Evolutionary conservation across 2,797 vertebrate species (phyloP).

Genomic region (Fistularia tabacaria): DNA sequence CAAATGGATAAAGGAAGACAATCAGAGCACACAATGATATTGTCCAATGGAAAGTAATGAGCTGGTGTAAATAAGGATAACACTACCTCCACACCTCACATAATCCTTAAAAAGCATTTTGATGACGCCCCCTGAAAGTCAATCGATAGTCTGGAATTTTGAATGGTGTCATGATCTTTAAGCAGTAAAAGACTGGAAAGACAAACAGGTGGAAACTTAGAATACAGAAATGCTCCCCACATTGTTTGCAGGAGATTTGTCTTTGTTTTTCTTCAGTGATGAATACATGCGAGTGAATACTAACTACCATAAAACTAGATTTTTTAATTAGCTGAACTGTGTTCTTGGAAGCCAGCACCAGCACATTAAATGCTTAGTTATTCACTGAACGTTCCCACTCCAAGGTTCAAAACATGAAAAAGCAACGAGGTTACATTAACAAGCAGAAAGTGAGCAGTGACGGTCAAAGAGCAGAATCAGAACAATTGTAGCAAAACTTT

Average conservation of each 20-base stretch:
- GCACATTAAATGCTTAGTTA: slow-evolving; percentile 16
- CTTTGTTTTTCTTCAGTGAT: slow-evolving; percentile 11
- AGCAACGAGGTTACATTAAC: neutral
- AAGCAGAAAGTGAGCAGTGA: neutral
- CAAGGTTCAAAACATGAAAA: slow-evolving; percentile 25
- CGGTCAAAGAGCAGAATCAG: too few species aligned
- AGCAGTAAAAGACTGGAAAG: slow-evolving; percentile 6
- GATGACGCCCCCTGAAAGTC: slow-evolving; percentile 19
- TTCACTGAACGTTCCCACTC: slow-evolving; percentile 24
- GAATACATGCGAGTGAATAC: slow-evolving; percentile 8
- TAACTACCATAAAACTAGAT: slow-evolving; percentile 24
- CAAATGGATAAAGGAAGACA: slow-evolving; percentile 35
- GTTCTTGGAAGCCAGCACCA: neutral
- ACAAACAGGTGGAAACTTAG: neutral
- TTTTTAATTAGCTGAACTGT: slow-evolving; percentile 26
- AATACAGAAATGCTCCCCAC: too few species aligned
- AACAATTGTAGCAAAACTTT: too few species aligned
- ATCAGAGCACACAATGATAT: slow-evolving; percentile 26
- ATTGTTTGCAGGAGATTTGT: too few species aligned
- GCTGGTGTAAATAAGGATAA: slow-evolving; percentile 23
- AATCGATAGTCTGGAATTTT: slow-evolving; percentile 32
- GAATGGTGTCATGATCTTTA: slow-evolving; percentile 24
- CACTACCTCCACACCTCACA: slow-evolving; percentile 25
- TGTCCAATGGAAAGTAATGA: slow-evolving; percentile 38
- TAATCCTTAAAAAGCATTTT: slow-evolving; percentile 33